These are phyloP conservation scores for Brachionus koreanus DNA, from an alignment of 1,140 invertebrate species.

Conservation along the genomic window DNA sequence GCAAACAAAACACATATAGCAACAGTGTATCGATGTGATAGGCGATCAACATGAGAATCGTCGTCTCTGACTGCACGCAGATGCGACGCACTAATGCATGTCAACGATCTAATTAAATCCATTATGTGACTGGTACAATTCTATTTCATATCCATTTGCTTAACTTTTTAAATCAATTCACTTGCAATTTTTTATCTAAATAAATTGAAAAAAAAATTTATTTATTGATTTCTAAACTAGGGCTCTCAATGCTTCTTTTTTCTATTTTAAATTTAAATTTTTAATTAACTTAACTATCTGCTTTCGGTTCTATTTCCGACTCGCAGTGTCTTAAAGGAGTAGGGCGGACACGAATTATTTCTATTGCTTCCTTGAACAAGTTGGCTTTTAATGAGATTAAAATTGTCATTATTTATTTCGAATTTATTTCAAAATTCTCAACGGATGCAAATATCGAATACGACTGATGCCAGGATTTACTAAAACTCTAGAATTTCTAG, in stretches of 20 bases:
- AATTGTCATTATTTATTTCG: neutral
- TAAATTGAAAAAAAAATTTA: neutral
- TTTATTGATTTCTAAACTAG: neutral
- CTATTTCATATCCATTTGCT: neutral
- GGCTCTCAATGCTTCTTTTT: neutral
- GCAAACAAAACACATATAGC: constrained; percentile 33
- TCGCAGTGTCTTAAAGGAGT: neutral
- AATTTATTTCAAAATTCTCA: neutral
- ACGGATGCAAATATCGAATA: neutral
- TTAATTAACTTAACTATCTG: neutral
- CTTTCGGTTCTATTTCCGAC: neutral
- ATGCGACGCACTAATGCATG: constrained; percentile 18
- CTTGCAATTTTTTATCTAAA: neutral
- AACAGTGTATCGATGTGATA: constrained; percentile 37
- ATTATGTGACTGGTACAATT: neutral
- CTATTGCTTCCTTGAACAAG: neutral
- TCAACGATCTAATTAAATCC: constrained; percentile 14
- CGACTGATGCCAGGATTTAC: neutral
- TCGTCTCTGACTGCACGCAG: constrained; percentile 11
- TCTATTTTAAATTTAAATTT: too few relatives aligned
- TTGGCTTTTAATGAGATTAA: neutral
- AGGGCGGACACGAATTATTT: neutral
- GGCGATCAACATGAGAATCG: constrained; percentile 36
- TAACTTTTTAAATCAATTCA: neutral
- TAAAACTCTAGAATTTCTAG: neutral